These are phyloP conservation scores for Antheraea assamensis DNA, from an alignment of 2,888 invertebrate genomes.

Conservation along the genomic window DNA sequence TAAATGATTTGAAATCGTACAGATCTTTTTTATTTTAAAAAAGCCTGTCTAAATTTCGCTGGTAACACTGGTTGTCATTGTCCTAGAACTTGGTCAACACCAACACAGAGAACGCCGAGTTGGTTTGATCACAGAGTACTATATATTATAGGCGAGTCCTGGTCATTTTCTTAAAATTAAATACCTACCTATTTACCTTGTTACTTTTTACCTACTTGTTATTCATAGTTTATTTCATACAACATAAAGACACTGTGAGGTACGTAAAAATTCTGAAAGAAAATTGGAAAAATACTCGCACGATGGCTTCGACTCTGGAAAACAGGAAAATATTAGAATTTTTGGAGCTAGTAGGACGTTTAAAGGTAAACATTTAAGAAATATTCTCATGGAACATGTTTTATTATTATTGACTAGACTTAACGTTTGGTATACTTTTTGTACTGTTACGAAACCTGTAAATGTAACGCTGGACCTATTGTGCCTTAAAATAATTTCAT, in stretches of 20 bases:
- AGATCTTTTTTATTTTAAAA: too few relatives aligned
- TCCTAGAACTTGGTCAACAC: too few relatives aligned
- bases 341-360: constrained; percentile 86
- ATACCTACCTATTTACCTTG: too few relatives aligned
- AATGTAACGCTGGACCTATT: not conserved
- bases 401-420: not conserved
- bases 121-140: too few relatives aligned
- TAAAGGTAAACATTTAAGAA: constrained; percentile 80
- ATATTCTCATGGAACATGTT: too few relatives aligned
- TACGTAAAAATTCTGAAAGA: not conserved
- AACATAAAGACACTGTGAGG: not conserved
- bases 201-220: too few relatives aligned
- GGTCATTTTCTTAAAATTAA: too few relatives aligned
- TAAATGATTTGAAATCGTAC: too few relatives aligned
- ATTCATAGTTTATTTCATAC: not conserved
- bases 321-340: constrained; percentile 83
- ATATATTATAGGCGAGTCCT: too few relatives aligned
- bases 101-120: too few relatives aligned
- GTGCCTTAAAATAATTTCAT: not conserved
- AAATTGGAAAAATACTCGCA: not conserved
- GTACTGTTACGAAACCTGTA: not conserved
- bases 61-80: too few relatives aligned
- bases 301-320: constrained; percentile 61
- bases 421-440: not conserved
- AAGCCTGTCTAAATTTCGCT: too few relatives aligned